Conservation (phyloP, 1,140 invertebrate species). For the Delia radicum region DNA sequence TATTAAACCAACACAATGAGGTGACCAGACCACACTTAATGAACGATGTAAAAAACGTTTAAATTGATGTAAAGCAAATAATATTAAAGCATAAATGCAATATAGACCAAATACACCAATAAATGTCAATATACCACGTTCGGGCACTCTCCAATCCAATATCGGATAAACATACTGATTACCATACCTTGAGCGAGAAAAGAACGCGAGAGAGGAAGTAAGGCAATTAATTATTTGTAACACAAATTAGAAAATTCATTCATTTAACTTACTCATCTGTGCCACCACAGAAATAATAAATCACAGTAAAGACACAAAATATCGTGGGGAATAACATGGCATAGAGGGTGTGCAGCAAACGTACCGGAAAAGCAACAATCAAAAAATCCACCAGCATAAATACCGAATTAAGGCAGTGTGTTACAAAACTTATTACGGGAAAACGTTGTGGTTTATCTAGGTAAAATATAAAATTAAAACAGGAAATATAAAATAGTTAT, state of each 20-base stretch:
- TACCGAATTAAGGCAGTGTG: constrained; percentile 72
- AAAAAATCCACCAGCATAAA: constrained; percentile 73
- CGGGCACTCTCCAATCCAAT: constrained; percentile 66
- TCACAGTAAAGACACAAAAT: constrained; percentile 69
- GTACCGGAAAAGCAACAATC: constrained; percentile 68
- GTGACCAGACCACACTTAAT: constrained; percentile 47
- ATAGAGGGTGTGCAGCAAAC: constrained; percentile 69
- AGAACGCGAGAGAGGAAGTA: background rate
- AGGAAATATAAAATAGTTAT: background rate
- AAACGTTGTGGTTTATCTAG: constrained; percentile 46
- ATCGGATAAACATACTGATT: constrained; percentile 68
- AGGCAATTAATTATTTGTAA: background rate
- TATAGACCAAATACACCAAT: constrained; percentile 59
- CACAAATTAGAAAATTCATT: background rate
- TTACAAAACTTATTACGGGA: constrained; percentile 65
- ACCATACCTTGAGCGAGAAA: constrained; percentile 57
- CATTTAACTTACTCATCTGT: constrained; percentile 61
- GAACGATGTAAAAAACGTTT: constrained; percentile 45
- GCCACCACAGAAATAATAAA: constrained; percentile 73
- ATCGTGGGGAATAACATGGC: constrained; percentile 62
- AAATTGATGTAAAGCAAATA: constrained; percentile 41
- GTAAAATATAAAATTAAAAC: background rate
- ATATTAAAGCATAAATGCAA: constrained; percentile 38
- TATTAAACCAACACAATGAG: constrained; percentile 48
- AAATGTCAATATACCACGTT: constrained; percentile 58